Evolutionary conservation across 2,888 invertebrate species (phyloP), one percentile per base, ranked within the genome.

Genomic region (Gastrophysa polygoni): DNA sequence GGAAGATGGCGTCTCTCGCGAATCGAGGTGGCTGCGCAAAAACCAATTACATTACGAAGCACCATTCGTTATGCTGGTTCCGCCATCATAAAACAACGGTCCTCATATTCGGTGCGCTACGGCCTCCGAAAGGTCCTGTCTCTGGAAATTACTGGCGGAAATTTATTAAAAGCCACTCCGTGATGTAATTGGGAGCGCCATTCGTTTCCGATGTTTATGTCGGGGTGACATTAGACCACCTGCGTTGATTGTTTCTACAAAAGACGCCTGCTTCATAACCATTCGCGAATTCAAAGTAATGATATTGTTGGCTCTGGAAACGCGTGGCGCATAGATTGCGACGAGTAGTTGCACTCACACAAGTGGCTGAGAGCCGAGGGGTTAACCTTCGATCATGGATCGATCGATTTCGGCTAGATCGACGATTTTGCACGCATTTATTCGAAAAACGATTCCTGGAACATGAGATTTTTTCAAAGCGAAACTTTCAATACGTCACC

Each of bases 141-240:
- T n/a, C 38, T 38, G 38, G 14, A 38, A 38, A 38, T 64, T 64
- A 57, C 60, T 61, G 49, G 24, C 8, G 60, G 17, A 47, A 55
- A 60, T 57, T 57, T 64, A 64, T 64, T 64, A 64, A 64, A 64
- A 64, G 60, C 60, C 61, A 60, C 54, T 48, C 47, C 52, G 59
- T 51, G 55, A 32, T 61, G 57, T 61, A 64, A 64, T 61, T 60
- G 64, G 57, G 28, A 34, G 32, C 34, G 14, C 49, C 64, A 64
- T 64, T 64, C 57, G 60, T 64, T 64, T 38, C 34, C 57, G 21
- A 47, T 64, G 57, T 60, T 64, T 60, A 61, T 63, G 60, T 57
- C 29, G 10, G 28, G 57, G 64, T 61, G 55, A 59, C 62, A 49
- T 63, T 60, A 21, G 16, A 24, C 51, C 63, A 64, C 63, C 63